Conservation (phyloP, 2,888 invertebrate genomes). For the Pheosia tremula region DNA sequence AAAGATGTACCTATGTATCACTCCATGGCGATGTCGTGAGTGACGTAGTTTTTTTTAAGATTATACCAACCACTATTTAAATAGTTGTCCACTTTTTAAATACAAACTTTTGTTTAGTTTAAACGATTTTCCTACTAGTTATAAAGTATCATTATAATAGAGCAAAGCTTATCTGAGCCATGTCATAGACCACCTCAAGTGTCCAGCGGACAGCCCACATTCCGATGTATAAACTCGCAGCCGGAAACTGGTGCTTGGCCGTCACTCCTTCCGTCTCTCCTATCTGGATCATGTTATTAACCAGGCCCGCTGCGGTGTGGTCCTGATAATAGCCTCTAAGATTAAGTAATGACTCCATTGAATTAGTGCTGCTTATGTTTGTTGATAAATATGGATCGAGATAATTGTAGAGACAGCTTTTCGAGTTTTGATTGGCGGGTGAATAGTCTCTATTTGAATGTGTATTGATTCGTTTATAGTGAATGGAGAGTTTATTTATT, state of each 20-base stretch:
- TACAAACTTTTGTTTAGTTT: neutral
- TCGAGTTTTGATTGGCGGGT: neutral
- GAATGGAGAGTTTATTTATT: neutral
- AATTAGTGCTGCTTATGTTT: conserved; percentile 13
- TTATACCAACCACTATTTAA: too few relatives aligned
- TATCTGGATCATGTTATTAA: conserved; percentile 76
- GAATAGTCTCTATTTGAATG: neutral
- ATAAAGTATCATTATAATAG: neutral
- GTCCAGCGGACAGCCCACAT: conserved; percentile 21
- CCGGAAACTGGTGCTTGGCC: conserved; percentile 66
- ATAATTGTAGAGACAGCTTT: neutral
- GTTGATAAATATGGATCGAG: conserved; percentile 6
- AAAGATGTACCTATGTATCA: neutral
- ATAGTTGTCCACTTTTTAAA: neutral
- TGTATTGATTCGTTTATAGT: neutral
- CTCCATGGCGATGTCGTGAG: neutral
- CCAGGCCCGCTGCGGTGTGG: conserved; percentile 67
- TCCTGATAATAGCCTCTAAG: conserved; percentile 49
- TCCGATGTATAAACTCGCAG: conserved; percentile 26
- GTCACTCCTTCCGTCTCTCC: conserved; percentile 59
- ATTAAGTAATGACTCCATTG: conserved; percentile 48
- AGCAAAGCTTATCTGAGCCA: neutral
- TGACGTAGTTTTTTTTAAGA: neutral
- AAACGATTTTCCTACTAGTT: neutral
- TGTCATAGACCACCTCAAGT: conserved; percentile 33